phyloP scores from a whole-genome alignment of 2,113 vertebrate species.

The Syngnathoides biaculeatus region DNA sequence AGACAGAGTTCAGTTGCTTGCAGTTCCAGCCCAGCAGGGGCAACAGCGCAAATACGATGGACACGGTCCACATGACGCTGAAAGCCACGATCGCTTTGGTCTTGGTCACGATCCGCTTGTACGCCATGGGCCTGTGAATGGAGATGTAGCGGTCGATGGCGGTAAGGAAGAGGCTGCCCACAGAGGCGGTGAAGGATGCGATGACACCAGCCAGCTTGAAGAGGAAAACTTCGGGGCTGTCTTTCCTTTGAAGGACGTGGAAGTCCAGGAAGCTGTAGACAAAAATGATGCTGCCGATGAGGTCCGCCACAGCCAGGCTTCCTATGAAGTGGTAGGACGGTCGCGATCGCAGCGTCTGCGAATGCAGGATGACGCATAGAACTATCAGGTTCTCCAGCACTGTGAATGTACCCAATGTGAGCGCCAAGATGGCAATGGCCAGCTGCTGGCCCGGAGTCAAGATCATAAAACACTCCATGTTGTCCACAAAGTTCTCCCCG shows the following conservation, averaged over 20 bases:
- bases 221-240: constrained; percentile 89
- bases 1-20: constrained; percentile 87
- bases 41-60: constrained; percentile 88
- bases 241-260: constrained; percentile 95
- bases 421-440: constrained; percentile 84
- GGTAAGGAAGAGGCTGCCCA: constrained; percentile 96
- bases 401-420: constrained; percentile 93
- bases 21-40: constrained; percentile 98
- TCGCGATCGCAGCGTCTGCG: constrained; percentile 88
- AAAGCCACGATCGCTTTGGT: constrained; percentile 95
- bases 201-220: constrained; percentile 97
- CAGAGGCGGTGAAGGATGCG: constrained; percentile 94
- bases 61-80: constrained; percentile 94
- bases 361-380: constrained; percentile 91
- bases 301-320: constrained; percentile 93
- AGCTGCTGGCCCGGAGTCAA: constrained; percentile 93
- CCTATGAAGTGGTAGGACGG: constrained; percentile 98
- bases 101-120: constrained; percentile 93
- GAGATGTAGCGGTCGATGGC: constrained; percentile 97
- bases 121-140: constrained; percentile 92
- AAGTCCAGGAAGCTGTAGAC: constrained; percentile 99
- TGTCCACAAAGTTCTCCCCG: constrained; percentile 90
- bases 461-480: constrained; percentile 99
- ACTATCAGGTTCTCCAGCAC: constrained; percentile 95
- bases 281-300: constrained; percentile 95